Base-by-base conservation (phyloP, 2,797 vertebrate species). In the Pampus argenteus region DNA sequence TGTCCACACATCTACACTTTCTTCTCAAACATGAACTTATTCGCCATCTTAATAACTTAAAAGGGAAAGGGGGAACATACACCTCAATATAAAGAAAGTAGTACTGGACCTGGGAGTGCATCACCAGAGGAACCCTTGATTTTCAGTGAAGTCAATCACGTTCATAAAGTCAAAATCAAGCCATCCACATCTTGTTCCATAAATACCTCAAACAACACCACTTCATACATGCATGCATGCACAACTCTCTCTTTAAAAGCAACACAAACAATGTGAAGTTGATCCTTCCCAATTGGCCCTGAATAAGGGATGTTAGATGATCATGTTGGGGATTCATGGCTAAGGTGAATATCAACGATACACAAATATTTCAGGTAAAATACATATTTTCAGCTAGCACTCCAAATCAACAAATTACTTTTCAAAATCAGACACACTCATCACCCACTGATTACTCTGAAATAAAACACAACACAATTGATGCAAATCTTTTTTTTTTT, bases 391-490 rank as follows among this genome's bases (percentile, higher is more conserved):
- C 66, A 75, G 80, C 44, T 20, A 61, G 31, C 73, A 90, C 67
- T 86, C 57, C 61, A 89, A 87, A 84, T 68, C 44, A 77, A 79
- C 49, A 65, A n/a, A 42, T 69, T 60, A 67, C 71, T 61, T 77
- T 64, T 73, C 26, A 73, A 82, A 80, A 74, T 29, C 42, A 78
- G 85, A 85, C 69, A 82, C 83, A 70, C 63, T 58, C 26, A 40
- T 62, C 52, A 81, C 67, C 75, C 66, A 70, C 66, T 28, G 47
- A 66, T 66, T 81, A 88, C 34, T 75, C 36, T 78, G 28, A 87
- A 88, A 81, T 47, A 57, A 69, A 83, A 83, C 60, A 83, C 40
- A 79, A 66, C 59, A 83, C 36, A 79, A 65, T 25, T 5, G 22
- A 75, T 45, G 57, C 18, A 70, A 84, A 68, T 74, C 1, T 31